Base-by-base conservation (phyloP, 1,140 invertebrate species). In the Hermetia illucens region DNA sequence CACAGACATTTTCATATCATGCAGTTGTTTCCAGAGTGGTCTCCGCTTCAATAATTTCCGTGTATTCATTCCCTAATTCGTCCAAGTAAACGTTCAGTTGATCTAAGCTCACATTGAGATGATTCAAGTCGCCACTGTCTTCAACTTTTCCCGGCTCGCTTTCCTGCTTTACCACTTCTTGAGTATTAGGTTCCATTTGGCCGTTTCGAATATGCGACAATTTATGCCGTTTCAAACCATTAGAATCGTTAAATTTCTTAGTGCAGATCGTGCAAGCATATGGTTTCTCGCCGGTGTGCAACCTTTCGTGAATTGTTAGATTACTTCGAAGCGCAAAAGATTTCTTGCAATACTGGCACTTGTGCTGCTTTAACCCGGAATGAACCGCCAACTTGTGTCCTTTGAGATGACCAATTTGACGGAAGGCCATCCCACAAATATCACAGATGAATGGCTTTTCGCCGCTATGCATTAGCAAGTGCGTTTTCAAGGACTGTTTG, bases 391-490 rank as follows among this genome's bases (percentile, higher is more conserved):
- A 43, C 34, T 53, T 55, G 33, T 58, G 55, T 19, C 50, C 57
- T 36, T 58, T 58, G 15, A 58, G 46, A 40, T 49, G 53, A 13
- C 55, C 54, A 35, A 53, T 55, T 39, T 58, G 55, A 0, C 55
- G 39, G 38, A 52, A 58, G 0, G 51, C 50, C 39, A 71, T 69
- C 0, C 77, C 72, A 48, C 77, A 80, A 25, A 75, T 69, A 38
- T 74, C 68, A 50, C 83, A 88, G 1, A 73, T 69, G 40, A 77
- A 84, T 0, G 79, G 80, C 46, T 75, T 77, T 44, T 82, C 78
- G 0, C 79, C 86, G 0, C 84, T 89, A 47, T 90, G 75, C 20
- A 77, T 75, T 16, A 75, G 65, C n/a, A n/a, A n/a, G n/a, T n/a
- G n/a, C n/a, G n/a, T n/a, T n/a, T n/a, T n/a, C n/a, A n/a, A n/a